A percentile compares a stretch with the other conserved stretches of the same genome.
Conservation (phyloP, 2,888 invertebrate species). For the Smittia sp. region DNA sequence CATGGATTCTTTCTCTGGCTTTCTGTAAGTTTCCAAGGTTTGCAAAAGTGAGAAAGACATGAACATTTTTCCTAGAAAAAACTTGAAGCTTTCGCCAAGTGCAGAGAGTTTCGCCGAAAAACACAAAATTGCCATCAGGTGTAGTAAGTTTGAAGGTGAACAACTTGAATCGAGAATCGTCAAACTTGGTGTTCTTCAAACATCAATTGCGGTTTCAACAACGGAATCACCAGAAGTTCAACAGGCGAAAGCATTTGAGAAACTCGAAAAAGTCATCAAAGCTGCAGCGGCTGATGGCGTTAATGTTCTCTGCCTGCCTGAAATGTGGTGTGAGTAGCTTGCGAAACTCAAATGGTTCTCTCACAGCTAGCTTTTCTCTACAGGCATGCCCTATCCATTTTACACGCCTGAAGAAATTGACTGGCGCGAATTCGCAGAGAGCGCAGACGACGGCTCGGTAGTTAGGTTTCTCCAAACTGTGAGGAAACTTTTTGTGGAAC, state of each 20-base stretch:
- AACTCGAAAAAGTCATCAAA: slow-evolving; percentile 69
- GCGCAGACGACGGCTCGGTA: slow-evolving; percentile 78
- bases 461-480: no score
- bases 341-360: background rate
- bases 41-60: no score
- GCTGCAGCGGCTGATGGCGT: slow-evolving; percentile 75
- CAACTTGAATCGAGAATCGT: no score
- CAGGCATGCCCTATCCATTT: slow-evolving; percentile 97
- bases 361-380: background rate
- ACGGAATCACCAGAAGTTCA: slow-evolving; percentile 73
- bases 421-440: slow-evolving; percentile 95
- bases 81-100: no score
- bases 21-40: no score
- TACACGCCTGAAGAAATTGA: slow-evolving; percentile 84
- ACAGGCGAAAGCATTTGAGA: slow-evolving; percentile 64
- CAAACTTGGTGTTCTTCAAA: no score
- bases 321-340: slow-evolving; percentile 81
- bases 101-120: no score
- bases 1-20: no score
- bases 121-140: no score
- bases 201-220: no score
- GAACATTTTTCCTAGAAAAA: no score
- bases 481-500: slow-evolving; percentile 70
- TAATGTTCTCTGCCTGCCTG: slow-evolving; percentile 91
- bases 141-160: no score